These are phyloP conservation scores for Poecile montanus DNA, from an alignment of 2,797 vertebrate genomes.

Conservation along the genomic window DNA sequence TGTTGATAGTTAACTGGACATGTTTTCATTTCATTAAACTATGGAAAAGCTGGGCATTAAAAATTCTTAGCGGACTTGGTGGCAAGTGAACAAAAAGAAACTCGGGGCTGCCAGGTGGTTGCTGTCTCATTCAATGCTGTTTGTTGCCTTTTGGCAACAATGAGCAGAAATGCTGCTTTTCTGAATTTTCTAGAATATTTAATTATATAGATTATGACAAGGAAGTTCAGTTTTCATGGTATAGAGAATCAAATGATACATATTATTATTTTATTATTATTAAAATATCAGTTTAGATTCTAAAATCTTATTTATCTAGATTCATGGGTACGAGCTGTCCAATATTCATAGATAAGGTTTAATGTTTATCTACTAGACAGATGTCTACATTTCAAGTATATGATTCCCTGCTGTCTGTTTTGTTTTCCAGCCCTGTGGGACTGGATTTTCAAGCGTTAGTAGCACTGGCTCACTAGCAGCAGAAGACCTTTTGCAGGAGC, in stretches of 20 bases:
- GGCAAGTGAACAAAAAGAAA: background rate
- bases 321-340: background rate
- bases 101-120: background rate
- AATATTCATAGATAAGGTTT: background rate
- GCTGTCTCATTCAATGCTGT: background rate
- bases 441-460: background rate
- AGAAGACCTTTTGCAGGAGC: background rate
- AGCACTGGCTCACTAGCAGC: background rate
- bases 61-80: background rate
- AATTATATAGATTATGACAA: background rate
- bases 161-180: background rate
- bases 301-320: background rate
- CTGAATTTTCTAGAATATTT: background rate
- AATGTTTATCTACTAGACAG: background rate
- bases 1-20: slow-evolving; percentile 23
- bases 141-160: background rate
- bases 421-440: background rate
- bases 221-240: background rate
- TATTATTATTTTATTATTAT: background rate
- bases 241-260: background rate
- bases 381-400: rapidly evolving
- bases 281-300: background rate
- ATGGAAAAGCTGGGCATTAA: background rate
- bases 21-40: background rate
- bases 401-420: background rate